A percentile compares a stretch with the other conserved stretches of the same genome.
Evolutionary conservation across 2,888 invertebrate genomes (phyloP).

Genomic region (Drosophila kambysellisi): DNA sequence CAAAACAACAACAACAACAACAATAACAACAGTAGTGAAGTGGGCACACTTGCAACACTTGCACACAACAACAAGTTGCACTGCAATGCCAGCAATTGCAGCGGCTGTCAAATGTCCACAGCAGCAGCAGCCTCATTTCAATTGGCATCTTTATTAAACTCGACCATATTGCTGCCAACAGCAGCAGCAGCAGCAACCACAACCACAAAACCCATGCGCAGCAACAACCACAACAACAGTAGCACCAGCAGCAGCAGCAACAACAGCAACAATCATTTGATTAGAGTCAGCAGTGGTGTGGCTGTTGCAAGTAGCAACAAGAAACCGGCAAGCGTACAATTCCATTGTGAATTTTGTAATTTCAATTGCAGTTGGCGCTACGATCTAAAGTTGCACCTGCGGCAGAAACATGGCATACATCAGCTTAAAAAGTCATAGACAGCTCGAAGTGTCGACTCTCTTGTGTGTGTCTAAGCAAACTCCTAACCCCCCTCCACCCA

Average conservation of each 20-base stretch:
- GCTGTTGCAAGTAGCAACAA: conserved; percentile 55
- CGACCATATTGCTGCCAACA: conserved; percentile 78
- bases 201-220: conserved; percentile 30
- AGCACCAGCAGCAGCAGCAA: conserved; percentile 22
- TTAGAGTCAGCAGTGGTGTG: conserved; percentile 9
- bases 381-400: conserved; percentile 85
- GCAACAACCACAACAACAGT: conserved; percentile 28
- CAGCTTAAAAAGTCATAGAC: conserved; percentile 84
- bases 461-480: background rate
- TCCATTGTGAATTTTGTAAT: conserved; percentile 84
- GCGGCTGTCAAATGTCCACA: conserved; percentile 82
- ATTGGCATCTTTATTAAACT: conserved; percentile 82
- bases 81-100: conserved; percentile 71
- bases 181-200: conserved; percentile 41
- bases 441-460: conserved; percentile 7
- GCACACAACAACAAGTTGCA: conserved; percentile 42
- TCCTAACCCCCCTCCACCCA: background rate
- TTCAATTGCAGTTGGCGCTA: conserved; percentile 85
- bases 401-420: conserved; percentile 85
- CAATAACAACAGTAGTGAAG: conserved; percentile 16
- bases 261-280: conserved; percentile 26
- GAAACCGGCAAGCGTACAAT: conserved; percentile 75
- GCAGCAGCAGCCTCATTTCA: conserved; percentile 83
- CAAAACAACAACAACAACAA: conserved; percentile 31
- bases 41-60: conserved; percentile 17